Evolutionary conservation across 2,888 invertebrate species (phyloP).

Genomic region (Allacma fusca): DNA sequence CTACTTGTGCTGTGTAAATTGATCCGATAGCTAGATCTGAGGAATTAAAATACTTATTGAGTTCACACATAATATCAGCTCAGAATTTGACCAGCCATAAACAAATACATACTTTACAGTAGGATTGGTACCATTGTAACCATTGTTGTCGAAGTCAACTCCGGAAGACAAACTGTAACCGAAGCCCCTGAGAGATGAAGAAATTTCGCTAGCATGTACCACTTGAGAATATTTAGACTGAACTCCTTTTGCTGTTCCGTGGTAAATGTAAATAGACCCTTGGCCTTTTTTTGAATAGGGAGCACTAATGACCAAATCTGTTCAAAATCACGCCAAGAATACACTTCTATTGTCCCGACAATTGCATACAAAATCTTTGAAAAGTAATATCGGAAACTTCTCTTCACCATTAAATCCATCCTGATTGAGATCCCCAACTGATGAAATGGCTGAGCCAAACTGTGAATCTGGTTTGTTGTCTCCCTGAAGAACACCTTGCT

Average conservation of each 20-base stretch:
- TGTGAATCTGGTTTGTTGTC: conserved; percentile 60
- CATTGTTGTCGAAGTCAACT: conserved; percentile 71
- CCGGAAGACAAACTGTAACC: conserved; percentile 72
- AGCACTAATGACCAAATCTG: conserved; percentile 73
- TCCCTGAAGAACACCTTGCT: conserved; percentile 39
- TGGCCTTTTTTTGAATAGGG: conserved; percentile 71
- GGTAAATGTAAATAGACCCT: conserved; percentile 74
- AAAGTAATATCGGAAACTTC: no score
- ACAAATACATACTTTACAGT: neutral
- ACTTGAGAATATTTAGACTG: conserved; percentile 66
- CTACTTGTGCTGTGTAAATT: conserved; percentile 68
- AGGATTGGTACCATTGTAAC: conserved; percentile 69
- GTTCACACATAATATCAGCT: no score
- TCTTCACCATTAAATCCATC: conserved; percentile 71
- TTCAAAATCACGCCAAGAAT: neutral
- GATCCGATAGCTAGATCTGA: conserved; percentile 73
- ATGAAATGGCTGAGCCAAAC: conserved; percentile 54
- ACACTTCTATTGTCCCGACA: neutral
- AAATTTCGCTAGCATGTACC: conserved; percentile 66
- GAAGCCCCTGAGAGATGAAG: conserved; percentile 66
- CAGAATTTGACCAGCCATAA: neutral
- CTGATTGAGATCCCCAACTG: conserved; percentile 71
- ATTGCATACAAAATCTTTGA: no score
- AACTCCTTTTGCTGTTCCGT: conserved; percentile 68
- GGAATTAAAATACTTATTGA: no score